Evolutionary conservation across 2,113 vertebrate genomes (phyloP).

Genomic region (Dicrurus megarhynchus): DNA sequence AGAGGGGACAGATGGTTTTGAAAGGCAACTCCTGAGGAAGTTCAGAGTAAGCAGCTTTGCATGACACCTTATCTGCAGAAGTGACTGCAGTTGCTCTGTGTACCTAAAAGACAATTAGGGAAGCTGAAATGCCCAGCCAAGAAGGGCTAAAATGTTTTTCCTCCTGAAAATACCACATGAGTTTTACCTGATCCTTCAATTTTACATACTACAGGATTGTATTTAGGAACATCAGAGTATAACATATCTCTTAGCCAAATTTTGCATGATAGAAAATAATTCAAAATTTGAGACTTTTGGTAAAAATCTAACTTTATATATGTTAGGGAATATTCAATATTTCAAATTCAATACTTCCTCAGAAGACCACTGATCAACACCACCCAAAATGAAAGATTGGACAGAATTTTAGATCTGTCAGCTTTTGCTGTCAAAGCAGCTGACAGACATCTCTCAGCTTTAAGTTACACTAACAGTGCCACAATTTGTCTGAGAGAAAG

Average conservation of each 20-base stretch:
- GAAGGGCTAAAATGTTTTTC: neutral
- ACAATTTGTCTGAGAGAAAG: slow-evolving; percentile 64
- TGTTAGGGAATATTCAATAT: neutral
- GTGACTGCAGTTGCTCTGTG: fast-evolving
- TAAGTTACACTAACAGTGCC: slow-evolving; percentile 59
- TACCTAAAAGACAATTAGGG: neutral
- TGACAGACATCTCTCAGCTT: slow-evolving; percentile 62
- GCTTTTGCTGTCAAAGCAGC: slow-evolving; percentile 36
- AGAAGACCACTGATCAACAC: neutral
- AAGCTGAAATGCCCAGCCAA: neutral
- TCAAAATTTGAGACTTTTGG: neutral
- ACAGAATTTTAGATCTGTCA: slow-evolving; percentile 2
- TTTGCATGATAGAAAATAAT: neutral
- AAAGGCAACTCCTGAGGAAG: neutral
- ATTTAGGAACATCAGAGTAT: neutral
- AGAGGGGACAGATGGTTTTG: neutral
- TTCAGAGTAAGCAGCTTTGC: neutral
- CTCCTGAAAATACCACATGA: neutral
- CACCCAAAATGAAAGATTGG: neutral
- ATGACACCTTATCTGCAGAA: neutral
- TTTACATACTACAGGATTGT: neutral
- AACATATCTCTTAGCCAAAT: neutral
- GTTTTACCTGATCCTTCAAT: neutral
- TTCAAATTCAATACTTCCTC: neutral
- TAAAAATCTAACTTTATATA: neutral